Evolutionary conservation across 1,140 invertebrate species (phyloP).

Genomic region (Pemphigus obesinymphae): DNA sequence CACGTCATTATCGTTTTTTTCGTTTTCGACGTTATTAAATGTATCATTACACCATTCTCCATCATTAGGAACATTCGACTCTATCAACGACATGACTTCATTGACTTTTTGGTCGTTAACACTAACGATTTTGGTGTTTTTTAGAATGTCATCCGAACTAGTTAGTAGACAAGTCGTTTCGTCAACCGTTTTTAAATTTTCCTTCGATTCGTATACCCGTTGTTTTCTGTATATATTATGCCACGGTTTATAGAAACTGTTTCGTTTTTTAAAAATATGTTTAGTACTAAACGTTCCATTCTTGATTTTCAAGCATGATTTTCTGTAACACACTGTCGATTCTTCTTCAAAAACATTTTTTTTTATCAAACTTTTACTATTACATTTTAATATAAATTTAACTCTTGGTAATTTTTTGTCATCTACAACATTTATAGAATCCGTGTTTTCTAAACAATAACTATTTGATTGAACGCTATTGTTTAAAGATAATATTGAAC

Average conservation of each 20-base stretch:
- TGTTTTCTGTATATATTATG: background rate
- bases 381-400: conserved; percentile 6
- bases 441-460: background rate
- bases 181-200: background rate
- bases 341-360: conserved; percentile 14
- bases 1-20: too few relatives aligned
- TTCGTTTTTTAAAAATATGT: background rate
- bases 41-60: background rate
- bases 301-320: background rate
- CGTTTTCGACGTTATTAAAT: background rate
- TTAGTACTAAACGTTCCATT: background rate
- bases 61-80: background rate
- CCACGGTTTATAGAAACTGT: background rate
- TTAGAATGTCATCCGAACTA: background rate
- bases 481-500: too few relatives aligned
- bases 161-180: background rate
- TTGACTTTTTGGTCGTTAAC: background rate
- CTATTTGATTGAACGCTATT: background rate
- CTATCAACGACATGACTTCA: background rate
- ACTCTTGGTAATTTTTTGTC: background rate
- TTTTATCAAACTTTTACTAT: background rate
- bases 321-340: background rate
- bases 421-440: background rate
- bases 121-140: background rate
- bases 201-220: background rate